Base-by-base conservation (phyloP, 2,797 vertebrate species). In the Valencia hispanica region DNA sequence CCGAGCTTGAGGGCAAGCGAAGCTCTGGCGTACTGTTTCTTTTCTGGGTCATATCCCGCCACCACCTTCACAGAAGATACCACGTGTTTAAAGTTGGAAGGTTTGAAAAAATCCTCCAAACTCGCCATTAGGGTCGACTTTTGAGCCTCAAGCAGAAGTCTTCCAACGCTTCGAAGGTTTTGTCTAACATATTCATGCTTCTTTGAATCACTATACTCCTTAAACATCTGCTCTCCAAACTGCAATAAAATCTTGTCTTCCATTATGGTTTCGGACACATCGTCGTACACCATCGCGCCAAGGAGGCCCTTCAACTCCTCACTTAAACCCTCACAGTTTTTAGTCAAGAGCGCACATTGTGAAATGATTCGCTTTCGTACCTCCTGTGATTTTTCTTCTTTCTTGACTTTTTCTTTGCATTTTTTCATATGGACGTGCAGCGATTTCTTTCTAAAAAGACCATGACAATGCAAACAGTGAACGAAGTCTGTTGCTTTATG, bases 1-100 rank as follows among this genome's bases (percentile, higher is more conserved):
- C 91, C 92, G 0, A 93, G 81, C 82, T 91, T 93, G 57, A 91
- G 43, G 2, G 92, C 91, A 6, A 93, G 82, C 0, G 91, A 91
- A 0, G 92, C 90, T 5, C 12, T 39, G 14, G 5, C 39, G 69
- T 88, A 93, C 0, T 32, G 72, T 30, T 89, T 89, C 3, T 15
- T 89, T 61, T 88, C 79, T 2, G 84, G 36, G 73, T 89, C 41
- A 32, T 91, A 93, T 34, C 90, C 90, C 7, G 88, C 84, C 59
- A 93, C 39, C 27, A 82, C 78, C 12, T 90, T 92, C 36, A 93
- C 92, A 0, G 87, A 84, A 2, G 88, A 85, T 75, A 92, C 86
- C 63, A 92, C 90, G 6, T 88, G 83, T 17, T 41, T 70, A 78
- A 93, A 93, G 80, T 73, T 90, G 0, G 80, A 80, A 0, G 91